Conservation (phyloP, 1,140 invertebrate species). For the Bombus confusus region DNA sequence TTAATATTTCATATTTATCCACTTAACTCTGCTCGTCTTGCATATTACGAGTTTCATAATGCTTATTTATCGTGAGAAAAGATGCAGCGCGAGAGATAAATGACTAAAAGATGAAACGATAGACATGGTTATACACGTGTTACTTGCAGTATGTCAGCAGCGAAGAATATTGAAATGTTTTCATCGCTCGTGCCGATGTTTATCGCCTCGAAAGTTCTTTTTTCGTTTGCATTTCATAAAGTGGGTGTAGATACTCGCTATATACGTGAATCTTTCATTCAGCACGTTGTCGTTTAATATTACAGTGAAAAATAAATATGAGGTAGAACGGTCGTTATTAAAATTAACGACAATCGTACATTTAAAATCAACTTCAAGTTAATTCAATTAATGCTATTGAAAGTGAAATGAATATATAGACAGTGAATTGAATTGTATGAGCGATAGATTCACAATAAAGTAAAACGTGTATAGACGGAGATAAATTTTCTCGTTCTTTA, state of each 20-base stretch:
- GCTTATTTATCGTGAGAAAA: background rate
- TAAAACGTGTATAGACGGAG: background rate
- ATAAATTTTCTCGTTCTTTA: background rate
- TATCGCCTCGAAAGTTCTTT: conserved; percentile 12
- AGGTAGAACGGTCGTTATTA: too few relatives aligned
- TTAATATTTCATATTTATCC: background rate
- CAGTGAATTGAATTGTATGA: too few relatives aligned
- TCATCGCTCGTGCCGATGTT: conserved; percentile 29
- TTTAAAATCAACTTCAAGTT: too few relatives aligned
- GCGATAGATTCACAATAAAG: background rate
- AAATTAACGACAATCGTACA: too few relatives aligned
- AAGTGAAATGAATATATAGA: too few relatives aligned
- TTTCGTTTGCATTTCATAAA: conserved; percentile 15
- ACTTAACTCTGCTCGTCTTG: background rate
- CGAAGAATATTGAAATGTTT: conserved; percentile 34
- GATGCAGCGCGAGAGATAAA: background rate
- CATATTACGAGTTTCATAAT: background rate
- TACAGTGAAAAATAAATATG: background rate
- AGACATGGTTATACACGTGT: conserved; percentile 3
- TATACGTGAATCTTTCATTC: background rate
- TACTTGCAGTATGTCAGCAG: background rate
- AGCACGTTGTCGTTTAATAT: background rate
- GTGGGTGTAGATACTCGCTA: background rate
- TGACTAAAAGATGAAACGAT: conserved; percentile 17
- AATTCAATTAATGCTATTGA: too few relatives aligned